Percentiles rank a stretch among this genome's conserved stretches.
Evolutionary conservation across 2,113 vertebrate species (phyloP).

Genomic region (Anoplopoma fimbria): DNA sequence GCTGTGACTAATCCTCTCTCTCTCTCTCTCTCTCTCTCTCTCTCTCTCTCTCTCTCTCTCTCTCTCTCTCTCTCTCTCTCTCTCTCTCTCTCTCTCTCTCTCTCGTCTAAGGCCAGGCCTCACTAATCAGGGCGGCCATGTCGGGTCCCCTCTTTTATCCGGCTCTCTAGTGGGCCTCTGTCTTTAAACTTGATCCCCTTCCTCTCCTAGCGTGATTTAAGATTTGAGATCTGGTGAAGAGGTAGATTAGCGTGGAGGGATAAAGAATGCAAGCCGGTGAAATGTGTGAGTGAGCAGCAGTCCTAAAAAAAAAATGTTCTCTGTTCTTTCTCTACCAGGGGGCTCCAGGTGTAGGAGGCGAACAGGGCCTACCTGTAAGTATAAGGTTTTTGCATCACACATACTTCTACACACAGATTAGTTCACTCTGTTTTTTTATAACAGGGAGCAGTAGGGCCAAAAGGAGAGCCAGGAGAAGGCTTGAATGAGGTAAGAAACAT

Average conservation of each 20-base stretch:
- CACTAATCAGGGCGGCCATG: constrained; percentile 65
- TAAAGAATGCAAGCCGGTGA: constrained; percentile 27
- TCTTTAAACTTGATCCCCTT: constrained; percentile 71
- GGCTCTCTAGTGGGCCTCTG: constrained; percentile 57
- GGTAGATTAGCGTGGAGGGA: constrained; percentile 47
- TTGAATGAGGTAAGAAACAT: constrained; percentile 56
- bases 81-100: neutral
- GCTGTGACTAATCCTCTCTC: constrained; percentile 69
- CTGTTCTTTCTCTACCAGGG: constrained; percentile 80
- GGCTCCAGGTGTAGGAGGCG: constrained; percentile 81
- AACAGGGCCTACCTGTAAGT: constrained; percentile 88
- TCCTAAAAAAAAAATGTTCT: too few relatives aligned
- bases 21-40: constrained; percentile 11
- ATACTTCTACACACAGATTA: constrained; percentile 7
- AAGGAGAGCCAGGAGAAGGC: constrained; percentile 87
- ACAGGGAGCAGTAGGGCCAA: constrained; percentile 89
- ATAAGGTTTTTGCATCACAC: constrained; percentile 20
- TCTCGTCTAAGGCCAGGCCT: constrained; percentile 54
- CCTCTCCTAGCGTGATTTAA: constrained; percentile 59
- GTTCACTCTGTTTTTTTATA: constrained; percentile 37
- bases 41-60: neutral
- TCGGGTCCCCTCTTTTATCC: constrained; percentile 57
- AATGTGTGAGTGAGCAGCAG: constrained; percentile 20
- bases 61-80: constrained; percentile 10
- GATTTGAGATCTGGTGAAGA: constrained; percentile 53